Percentiles rank a stretch among this genome's conserved stretches.
phyloP scores from a whole-genome alignment of 2,888 invertebrate genomes.

The Drosophila conformis region DNA sequence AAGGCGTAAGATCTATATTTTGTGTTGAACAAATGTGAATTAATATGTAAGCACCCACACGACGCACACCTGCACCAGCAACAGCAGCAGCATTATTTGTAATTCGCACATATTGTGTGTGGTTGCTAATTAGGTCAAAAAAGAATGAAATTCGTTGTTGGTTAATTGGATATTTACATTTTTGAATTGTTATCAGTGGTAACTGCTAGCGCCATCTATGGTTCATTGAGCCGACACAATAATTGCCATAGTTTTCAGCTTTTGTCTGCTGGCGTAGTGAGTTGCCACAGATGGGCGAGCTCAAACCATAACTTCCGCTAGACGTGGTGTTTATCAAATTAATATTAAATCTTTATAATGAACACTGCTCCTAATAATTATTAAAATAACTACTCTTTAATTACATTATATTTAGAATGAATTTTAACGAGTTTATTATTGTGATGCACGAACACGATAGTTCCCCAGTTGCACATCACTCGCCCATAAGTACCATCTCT shows the following conservation, averaged over 20 bases:
- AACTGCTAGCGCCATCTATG: slow-evolving; percentile 36
- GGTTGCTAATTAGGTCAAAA: slow-evolving; percentile 44
- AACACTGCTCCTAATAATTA: neutral
- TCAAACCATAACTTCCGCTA: neutral
- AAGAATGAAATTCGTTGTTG: slow-evolving; percentile 36
- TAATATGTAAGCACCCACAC: slow-evolving; percentile 70
- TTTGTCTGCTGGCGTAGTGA: neutral
- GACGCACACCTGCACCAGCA: slow-evolving; percentile 1
- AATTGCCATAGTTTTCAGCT: slow-evolving; percentile 1
- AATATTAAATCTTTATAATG: neutral
- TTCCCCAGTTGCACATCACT: neutral
- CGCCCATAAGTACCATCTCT: slow-evolving; percentile 18
- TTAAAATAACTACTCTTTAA: neutral
- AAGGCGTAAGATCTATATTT: slow-evolving; percentile 20
- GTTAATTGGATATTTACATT: slow-evolving; percentile 13
- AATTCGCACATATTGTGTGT: slow-evolving; percentile 45
- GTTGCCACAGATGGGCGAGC: neutral
- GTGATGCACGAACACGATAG: neutral
- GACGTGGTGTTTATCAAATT: neutral
- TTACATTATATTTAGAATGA: neutral
- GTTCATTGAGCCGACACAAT: neutral
- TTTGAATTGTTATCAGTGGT: slow-evolving; percentile 15
- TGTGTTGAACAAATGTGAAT: slow-evolving; percentile 44
- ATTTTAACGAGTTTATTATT: neutral
- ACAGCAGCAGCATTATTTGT: neutral